Evolutionary conservation across 2,888 invertebrate species (phyloP).

Genomic region (Neoascia interrupta): DNA sequence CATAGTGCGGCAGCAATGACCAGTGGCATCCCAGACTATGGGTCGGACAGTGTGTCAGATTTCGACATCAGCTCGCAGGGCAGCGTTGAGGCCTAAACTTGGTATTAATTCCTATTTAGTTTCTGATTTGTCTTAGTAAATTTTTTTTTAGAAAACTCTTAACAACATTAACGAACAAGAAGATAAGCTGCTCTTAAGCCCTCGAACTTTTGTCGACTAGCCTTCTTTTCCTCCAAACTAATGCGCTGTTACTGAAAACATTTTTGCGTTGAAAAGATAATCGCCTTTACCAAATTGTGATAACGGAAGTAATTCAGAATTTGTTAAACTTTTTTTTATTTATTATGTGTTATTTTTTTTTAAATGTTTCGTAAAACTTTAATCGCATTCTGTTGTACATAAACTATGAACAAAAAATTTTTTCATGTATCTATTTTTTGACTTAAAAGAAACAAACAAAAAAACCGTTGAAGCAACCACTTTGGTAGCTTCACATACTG

Average conservation of each 20-base stretch:
- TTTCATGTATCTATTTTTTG: no score
- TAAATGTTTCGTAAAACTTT: neutral
- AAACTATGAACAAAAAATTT: neutral
- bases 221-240: neutral
- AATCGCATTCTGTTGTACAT: constrained; percentile 51
- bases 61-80: constrained; percentile 77
- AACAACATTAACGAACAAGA: no score
- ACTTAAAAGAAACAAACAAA: neutral
- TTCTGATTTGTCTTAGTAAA: no score
- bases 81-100: constrained; percentile 72
- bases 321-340: constrained; percentile 11
- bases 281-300: constrained; percentile 63
- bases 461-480: neutral
- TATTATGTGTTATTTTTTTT: constrained; percentile 4
- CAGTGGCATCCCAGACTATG: constrained; percentile 75
- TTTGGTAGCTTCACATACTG: neutral
- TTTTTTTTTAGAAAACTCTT: no score
- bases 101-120: constrained; percentile 18
- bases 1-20: constrained; percentile 40
- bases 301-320: constrained; percentile 51
- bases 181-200: no score
- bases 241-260: constrained; percentile 6
- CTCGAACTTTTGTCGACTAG: neutral
- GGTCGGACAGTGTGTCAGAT: constrained; percentile 78
- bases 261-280: constrained; percentile 17